Evolutionary conservation across 2,888 invertebrate genomes (phyloP).

Genomic region (Hydraecia micacea): DNA sequence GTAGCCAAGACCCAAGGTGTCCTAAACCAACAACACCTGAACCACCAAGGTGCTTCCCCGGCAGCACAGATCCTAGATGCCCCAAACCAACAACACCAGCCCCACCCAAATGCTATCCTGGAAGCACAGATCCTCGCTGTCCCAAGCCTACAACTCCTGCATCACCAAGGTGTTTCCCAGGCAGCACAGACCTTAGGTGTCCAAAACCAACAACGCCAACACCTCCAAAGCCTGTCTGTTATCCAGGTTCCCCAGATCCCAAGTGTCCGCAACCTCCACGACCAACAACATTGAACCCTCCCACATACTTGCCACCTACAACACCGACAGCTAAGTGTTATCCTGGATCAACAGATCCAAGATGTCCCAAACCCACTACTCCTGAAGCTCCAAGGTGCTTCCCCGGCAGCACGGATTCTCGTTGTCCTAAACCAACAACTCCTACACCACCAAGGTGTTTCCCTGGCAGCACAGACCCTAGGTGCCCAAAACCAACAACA

Average conservation of each 20-base stretch:
- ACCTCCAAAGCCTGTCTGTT: slow-evolving; percentile 47
- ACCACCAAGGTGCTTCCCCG: neutral
- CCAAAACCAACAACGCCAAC: slow-evolving; percentile 27
- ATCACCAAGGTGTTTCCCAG: slow-evolving; percentile 19
- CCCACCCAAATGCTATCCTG: neutral
- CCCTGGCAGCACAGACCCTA: neutral
- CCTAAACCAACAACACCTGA: neutral
- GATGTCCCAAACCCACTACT: too few species aligned
- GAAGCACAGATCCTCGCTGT: neutral
- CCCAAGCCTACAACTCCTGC: slow-evolving; percentile 5
- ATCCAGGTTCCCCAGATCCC: slow-evolving; percentile 71
- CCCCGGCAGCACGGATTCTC: slow-evolving; percentile 70
- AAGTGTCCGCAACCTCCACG: slow-evolving; percentile 75
- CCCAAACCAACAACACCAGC: neutral
- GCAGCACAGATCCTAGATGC: neutral
- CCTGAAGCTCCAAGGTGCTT: slow-evolving; percentile 57
- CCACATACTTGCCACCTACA: slow-evolving; percentile 67
- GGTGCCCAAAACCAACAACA: neutral
- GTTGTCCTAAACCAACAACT: slow-evolving; percentile 70
- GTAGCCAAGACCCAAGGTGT: neutral
- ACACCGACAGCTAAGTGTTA: slow-evolving; percentile 6
- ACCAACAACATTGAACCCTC: slow-evolving; percentile 70
- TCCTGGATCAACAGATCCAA: slow-evolving; percentile 49
- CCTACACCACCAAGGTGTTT: neutral
- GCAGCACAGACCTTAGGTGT: neutral